Evolutionary conservation across 2,888 invertebrate genomes (phyloP).

Genomic region (Sipunculus nudus): DNA sequence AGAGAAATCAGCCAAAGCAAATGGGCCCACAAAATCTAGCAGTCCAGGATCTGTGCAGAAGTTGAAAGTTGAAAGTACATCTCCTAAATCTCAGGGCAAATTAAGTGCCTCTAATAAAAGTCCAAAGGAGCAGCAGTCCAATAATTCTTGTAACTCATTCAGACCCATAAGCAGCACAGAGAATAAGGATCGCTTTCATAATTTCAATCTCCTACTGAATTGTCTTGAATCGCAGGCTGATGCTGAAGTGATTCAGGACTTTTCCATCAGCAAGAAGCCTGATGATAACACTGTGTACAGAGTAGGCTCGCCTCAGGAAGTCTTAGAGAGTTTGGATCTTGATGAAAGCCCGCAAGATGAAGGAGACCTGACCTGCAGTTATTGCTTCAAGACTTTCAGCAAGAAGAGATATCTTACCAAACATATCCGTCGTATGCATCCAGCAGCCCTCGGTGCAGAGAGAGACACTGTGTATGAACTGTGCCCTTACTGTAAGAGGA

Average conservation of each 20-base stretch:
- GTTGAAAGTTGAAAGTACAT: too few species aligned
- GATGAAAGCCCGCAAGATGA: too few species aligned
- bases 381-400: constrained; percentile 26
- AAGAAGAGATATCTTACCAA: constrained; percentile 31
- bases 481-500: too few species aligned
- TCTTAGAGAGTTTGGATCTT: neutral
- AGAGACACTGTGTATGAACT: too few species aligned
- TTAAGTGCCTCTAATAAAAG: too few species aligned
- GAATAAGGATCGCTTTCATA: constrained; percentile 14
- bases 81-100: too few species aligned
- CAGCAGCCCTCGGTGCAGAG: neutral
- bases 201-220: constrained; percentile 26
- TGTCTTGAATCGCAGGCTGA: constrained; percentile 9
- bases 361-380: too few species aligned
- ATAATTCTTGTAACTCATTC: too few species aligned
- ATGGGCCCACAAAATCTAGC: neutral
- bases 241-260: neutral
- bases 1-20: constrained; percentile 1
- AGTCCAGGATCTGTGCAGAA: too few species aligned
- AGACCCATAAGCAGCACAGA: neutral
- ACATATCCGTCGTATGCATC: constrained; percentile 29
- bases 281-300: constrained; percentile 12
- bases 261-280: neutral
- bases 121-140: too few species aligned
- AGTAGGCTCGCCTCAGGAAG: neutral